Evolutionary conservation across 2,888 invertebrate genomes (phyloP).

Genomic region (Phytoseiulus persimilis): DNA sequence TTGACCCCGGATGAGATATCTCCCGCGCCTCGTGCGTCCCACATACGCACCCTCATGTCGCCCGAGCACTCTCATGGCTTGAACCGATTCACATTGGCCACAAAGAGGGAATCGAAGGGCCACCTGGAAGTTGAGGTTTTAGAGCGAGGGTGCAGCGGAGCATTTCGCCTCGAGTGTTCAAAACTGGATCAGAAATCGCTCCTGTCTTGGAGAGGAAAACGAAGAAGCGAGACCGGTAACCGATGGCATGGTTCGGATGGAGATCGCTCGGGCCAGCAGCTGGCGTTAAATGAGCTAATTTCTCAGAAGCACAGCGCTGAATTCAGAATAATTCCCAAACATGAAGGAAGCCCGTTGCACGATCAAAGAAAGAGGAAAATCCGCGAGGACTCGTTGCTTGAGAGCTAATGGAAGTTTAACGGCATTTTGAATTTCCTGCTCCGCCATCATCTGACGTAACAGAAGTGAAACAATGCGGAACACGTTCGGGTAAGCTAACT

Average conservation of each 20-base stretch:
- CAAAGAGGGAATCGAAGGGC: too few species aligned
- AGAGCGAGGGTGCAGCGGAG: too few species aligned
- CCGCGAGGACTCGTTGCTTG: background rate
- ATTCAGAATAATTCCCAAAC: background rate
- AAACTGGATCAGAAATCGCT: too few species aligned
- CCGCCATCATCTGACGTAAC: background rate
- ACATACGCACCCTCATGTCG: too few species aligned
- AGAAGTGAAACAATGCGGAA: background rate
- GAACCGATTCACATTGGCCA: too few species aligned
- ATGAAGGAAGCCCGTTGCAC: background rate
- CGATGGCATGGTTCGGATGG: background rate
- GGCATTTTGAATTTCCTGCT: background rate
- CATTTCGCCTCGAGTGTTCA: too few species aligned
- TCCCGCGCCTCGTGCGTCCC: too few species aligned
- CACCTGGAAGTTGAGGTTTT: too few species aligned
- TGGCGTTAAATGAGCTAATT: background rate
- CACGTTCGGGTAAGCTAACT: background rate
- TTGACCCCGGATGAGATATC: too few species aligned
- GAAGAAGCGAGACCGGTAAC: background rate
- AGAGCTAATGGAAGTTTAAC: background rate
- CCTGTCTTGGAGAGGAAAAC: too few species aligned
- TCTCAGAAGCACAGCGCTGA: background rate
- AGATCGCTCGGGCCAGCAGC: background rate
- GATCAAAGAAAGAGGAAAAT: background rate
- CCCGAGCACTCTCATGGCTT: too few species aligned